Percentiles rank a stretch among this genome's conserved stretches.
These are phyloP conservation scores for Chamaetylas fuelleborni DNA, from an alignment of 2,113 vertebrate species.

Conservation along the genomic window DNA sequence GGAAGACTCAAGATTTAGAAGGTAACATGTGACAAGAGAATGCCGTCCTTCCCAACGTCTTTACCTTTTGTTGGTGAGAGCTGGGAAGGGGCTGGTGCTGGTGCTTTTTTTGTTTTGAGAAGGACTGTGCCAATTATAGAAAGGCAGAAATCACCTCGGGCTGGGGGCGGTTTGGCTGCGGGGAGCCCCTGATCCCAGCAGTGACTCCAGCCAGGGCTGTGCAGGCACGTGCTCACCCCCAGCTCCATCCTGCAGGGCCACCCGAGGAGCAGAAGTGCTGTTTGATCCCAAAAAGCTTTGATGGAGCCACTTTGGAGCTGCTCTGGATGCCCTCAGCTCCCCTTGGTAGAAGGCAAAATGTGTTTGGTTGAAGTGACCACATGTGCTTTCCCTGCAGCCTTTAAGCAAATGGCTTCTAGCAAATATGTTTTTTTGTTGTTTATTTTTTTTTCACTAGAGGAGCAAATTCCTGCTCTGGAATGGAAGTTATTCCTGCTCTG, in stretches of 20 bases:
- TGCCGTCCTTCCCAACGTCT: conserved; percentile 28
- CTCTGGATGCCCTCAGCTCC: not conserved
- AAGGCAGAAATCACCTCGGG: not conserved
- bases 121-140: conserved; percentile 18
- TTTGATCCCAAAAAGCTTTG: not conserved
- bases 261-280: not conserved
- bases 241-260: not conserved
- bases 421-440: not conserved
- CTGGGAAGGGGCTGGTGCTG: not conserved
- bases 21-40: conserved; percentile 32
- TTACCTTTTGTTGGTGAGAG: conserved; percentile 55
- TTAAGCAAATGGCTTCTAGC: not conserved
- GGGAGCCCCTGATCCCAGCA: not conserved
- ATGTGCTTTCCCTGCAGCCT: rapidly evolving
- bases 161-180: not conserved
- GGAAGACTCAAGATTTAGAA: conserved; percentile 70
- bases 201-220: not conserved
- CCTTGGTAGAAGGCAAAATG: not conserved
- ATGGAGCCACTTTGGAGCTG: not conserved
- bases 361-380: not conserved
- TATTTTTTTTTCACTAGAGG: not conserved
- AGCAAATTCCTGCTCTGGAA: not conserved
- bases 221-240: not conserved
- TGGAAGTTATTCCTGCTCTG: not conserved
- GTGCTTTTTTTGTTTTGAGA: not conserved